Percentiles rank a stretch among this genome's conserved stretches.
These are phyloP conservation scores for Dipodomys spectabilis DNA, from an alignment of 2,113 vertebrate genomes.

Conservation along the genomic window DNA sequence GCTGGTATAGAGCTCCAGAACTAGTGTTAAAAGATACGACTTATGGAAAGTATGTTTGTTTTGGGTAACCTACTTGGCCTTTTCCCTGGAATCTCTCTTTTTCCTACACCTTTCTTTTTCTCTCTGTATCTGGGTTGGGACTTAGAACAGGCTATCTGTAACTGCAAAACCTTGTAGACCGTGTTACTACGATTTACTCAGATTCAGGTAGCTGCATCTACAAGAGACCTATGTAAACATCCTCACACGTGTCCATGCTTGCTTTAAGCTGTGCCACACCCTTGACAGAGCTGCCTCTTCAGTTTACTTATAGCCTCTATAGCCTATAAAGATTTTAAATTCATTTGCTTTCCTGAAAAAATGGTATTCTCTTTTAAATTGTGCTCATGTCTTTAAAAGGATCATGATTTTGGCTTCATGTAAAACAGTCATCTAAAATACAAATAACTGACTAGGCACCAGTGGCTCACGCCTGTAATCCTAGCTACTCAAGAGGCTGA, in stretches of 20 bases:
- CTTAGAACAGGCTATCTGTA: background rate
- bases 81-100: slow-evolving; percentile 20
- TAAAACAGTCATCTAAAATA: slow-evolving; percentile 20
- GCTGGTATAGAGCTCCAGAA: slow-evolving; percentile 81
- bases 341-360: slow-evolving; percentile 24
- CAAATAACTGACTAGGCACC: background rate
- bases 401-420: background rate
- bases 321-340: slow-evolving; percentile 39
- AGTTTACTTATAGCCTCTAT: background rate
- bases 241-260: background rate
- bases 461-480: too few species aligned
- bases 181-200: background rate
- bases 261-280: background rate
- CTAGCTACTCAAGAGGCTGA: too few species aligned
- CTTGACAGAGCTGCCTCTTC: background rate
- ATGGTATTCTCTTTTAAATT: background rate
- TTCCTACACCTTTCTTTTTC: background rate
- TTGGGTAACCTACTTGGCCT: background rate
- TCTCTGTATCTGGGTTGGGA: background rate
- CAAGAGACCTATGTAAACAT: background rate
- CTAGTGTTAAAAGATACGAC: slow-evolving; percentile 80
- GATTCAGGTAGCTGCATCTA: too few species aligned
- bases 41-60: slow-evolving; percentile 79
- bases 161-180: background rate
- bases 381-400: slow-evolving; percentile 38